These are phyloP conservation scores for Cyprinodon diabolis DNA, from an alignment of 2,797 vertebrate species.

Conservation along the genomic window DNA sequence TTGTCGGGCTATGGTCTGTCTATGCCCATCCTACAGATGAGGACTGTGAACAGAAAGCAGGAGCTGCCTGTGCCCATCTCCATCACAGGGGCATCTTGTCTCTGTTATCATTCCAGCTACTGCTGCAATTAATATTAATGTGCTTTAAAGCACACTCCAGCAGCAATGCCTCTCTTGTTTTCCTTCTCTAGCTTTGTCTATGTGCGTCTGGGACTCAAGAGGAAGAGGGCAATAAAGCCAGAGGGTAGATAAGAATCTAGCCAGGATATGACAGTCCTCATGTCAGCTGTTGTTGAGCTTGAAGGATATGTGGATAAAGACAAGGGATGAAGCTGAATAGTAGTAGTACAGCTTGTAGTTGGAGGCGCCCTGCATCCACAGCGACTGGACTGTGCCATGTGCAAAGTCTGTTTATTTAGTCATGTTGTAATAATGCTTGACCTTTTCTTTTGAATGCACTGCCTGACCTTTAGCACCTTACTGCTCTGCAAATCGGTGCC, in stretches of 20 bases:
- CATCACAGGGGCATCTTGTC: slow-evolving; percentile 71
- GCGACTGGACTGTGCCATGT: slow-evolving; percentile 45
- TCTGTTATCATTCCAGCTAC: slow-evolving; percentile 75
- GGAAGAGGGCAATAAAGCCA: slow-evolving; percentile 77
- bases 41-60: slow-evolving; percentile 63
- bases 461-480: slow-evolving; percentile 78
- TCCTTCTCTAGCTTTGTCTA: slow-evolving; percentile 17
- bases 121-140: slow-evolving; percentile 85
- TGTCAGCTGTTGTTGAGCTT: slow-evolving; percentile 76
- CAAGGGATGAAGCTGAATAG: slow-evolving; percentile 69
- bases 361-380: slow-evolving; percentile 35
- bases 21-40: slow-evolving; percentile 56
- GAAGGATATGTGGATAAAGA: slow-evolving; percentile 76
- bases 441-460: slow-evolving; percentile 80
- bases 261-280: slow-evolving; percentile 83
- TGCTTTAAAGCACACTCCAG: slow-evolving; percentile 78
- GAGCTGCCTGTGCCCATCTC: slow-evolving; percentile 58
- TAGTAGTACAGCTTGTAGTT: slow-evolving; percentile 44
- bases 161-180: slow-evolving; percentile 57
- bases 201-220: slow-evolving; percentile 62
- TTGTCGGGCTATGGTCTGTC: slow-evolving; percentile 61
- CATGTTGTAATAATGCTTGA: slow-evolving; percentile 83
- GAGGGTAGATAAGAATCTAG: slow-evolving; percentile 77
- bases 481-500: slow-evolving; percentile 47
- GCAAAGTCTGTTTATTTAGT: slow-evolving; percentile 80